Evolutionary conservation across 2,888 invertebrate species (phyloP).

Genomic region (Leptinotarsa peninsularis): DNA sequence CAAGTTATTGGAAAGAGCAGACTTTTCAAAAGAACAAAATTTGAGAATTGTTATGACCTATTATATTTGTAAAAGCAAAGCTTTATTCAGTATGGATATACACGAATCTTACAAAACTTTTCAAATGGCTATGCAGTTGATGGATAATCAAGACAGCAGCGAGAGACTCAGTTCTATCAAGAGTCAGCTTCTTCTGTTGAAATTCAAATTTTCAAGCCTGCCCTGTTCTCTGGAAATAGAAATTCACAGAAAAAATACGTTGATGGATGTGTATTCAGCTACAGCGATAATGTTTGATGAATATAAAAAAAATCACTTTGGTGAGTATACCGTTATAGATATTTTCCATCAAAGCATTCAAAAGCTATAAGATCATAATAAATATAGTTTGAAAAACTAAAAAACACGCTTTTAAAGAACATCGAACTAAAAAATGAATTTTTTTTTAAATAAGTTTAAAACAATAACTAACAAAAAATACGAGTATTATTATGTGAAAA

Average conservation of each 20-base stretch:
- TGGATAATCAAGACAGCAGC: constrained; percentile 28
- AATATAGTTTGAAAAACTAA: too few species aligned
- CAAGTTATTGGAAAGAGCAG: constrained; percentile 35
- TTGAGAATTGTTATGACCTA: constrained; percentile 41
- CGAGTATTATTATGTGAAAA: too few species aligned
- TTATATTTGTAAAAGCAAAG: constrained; percentile 46
- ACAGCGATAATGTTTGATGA: constrained; percentile 36
- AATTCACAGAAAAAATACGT: constrained; percentile 33
- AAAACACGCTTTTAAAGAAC: too few species aligned
- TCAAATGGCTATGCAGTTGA: constrained; percentile 46
- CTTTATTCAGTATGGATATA: constrained; percentile 38
- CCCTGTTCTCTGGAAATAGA: constrained; percentile 36
- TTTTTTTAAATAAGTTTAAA: too few species aligned
- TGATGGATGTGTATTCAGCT: constrained; percentile 45
- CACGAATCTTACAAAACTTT: constrained; percentile 47
- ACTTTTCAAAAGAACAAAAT: constrained; percentile 24
- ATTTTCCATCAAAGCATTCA: too few species aligned
- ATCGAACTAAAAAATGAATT: too few species aligned
- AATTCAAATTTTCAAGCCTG: constrained; percentile 42
- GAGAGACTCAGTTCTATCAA: constrained; percentile 43
- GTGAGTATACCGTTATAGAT: constrained; percentile 24
- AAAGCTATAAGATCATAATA: too few species aligned
- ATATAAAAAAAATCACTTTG: constrained; percentile 26
- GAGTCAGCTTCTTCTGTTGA: constrained; percentile 46
- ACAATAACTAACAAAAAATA: too few species aligned